Conservation (phyloP, 2,797 vertebrate species). For the Melanotaenia maccullochi region DNA sequence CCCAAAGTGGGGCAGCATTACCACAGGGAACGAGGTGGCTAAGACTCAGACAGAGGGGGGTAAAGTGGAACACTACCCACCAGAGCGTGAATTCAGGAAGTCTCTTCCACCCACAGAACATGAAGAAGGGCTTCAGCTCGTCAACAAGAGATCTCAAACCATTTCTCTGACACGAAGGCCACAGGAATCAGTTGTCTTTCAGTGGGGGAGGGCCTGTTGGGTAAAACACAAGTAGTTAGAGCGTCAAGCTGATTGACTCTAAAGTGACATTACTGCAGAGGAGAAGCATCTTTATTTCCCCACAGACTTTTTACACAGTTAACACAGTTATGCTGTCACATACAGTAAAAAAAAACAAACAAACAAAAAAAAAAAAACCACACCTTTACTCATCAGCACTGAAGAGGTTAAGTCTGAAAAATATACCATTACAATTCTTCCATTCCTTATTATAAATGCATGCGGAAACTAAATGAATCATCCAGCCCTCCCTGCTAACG, state of each 20-base stretch:
- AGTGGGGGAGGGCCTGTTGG: slow-evolving; percentile 92
- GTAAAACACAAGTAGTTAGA: slow-evolving; percentile 48
- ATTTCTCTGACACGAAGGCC: slow-evolving; percentile 99
- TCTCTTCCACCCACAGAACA: slow-evolving; percentile 88
- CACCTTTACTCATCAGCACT: slow-evolving; percentile 3
- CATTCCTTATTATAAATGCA: slow-evolving; percentile 4
- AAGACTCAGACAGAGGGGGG: slow-evolving; percentile 34
- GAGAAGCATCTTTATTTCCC: neutral
- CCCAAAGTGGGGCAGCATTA: slow-evolving; percentile 72
- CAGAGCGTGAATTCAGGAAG: slow-evolving; percentile 88
- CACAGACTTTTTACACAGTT: slow-evolving; percentile 4
- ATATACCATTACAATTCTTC: neutral
- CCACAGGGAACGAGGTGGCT: slow-evolving; percentile 43
- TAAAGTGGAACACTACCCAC: slow-evolving; percentile 82
- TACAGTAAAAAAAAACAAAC: neutral
- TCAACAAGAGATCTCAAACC: slow-evolving; percentile 99
- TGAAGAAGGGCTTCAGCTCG: slow-evolving; percentile 88
- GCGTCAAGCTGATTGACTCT: slow-evolving; percentile 17
- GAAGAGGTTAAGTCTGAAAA: slow-evolving; percentile 1
- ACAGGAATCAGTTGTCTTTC: slow-evolving; percentile 99
- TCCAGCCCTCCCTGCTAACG: slow-evolving; percentile 27
- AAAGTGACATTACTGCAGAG: slow-evolving; percentile 2
- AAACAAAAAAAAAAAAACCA: neutral
- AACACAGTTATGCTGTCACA: neutral
- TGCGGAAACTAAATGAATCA: slow-evolving; percentile 39